Base-by-base conservation (phyloP, 2,797 vertebrate genomes). In the Fistularia tabacaria region DNA sequence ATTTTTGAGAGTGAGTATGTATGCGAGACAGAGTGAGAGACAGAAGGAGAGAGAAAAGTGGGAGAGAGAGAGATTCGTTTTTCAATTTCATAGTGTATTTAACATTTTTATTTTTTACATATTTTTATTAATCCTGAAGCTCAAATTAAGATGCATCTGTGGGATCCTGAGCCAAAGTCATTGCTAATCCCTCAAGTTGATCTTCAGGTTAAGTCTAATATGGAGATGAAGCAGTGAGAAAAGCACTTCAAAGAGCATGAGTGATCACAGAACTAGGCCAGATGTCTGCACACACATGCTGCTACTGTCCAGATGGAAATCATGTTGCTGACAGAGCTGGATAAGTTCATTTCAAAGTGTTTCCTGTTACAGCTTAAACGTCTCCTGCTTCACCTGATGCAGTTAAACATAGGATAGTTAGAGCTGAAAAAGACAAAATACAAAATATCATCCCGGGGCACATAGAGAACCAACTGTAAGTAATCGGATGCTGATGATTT, bases 261-360 rank as follows among this genome's bases (percentile, higher is more conserved):
- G 52, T 94, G 56, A 95, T 96, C 65, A 85, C 88, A 81, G 91
- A 88, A 44, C 90, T 91, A 77, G 48, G 11, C 80, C 87, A 85
- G 37, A 91, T 88, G 61, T 59, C 71, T 39, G 57, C n/a, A 0
- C 51, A 57, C 51, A 25, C 25, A 25, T 54, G 36, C 36, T 55
- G 62, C 48, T 71, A 13, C n/a, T 43, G 43, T 63, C 57, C 62
- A 68, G 58, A 69, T 73, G 67, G 49, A 64, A 63, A 59, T 62
- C 15, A 46, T 38, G 49, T 38, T 25, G 9, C 46, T 36, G 54
- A 10, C 36, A 40, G 15, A 60, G 14, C 9, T 2, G 49, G 57
- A 49, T 60, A 9, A 14, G 10, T 11, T 38, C 38, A 15, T 69
- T 49, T 54, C 10, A 66, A 43, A 58, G 36, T 10, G 8, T 44